These are phyloP conservation scores for Intellagama lesueurii DNA, from an alignment of 2,797 vertebrate genomes.

Conservation along the genomic window DNA sequence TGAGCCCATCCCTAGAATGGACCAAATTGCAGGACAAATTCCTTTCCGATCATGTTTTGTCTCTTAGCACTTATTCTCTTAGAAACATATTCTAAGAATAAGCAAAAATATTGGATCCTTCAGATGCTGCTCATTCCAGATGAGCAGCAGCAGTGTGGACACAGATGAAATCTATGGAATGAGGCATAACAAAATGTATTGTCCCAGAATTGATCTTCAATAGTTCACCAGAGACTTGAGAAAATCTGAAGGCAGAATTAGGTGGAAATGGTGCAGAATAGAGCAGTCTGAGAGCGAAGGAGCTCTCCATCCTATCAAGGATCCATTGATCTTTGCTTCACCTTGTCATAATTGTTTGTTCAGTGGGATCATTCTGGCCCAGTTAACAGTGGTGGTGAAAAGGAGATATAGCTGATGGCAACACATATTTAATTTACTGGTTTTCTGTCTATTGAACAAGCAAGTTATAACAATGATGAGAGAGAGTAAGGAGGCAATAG, in stretches of 20 bases:
- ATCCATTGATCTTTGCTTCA: too few species aligned
- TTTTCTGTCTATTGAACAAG: too few species aligned
- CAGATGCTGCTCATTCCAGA: neutral
- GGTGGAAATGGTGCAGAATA: neutral
- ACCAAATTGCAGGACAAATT: too few species aligned
- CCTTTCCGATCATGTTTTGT: too few species aligned
- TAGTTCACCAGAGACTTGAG: neutral
- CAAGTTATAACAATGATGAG: neutral
- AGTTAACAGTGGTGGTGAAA: too few species aligned
- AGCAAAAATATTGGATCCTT: neutral
- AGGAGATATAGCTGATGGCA: too few species aligned
- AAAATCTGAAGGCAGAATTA: neutral
- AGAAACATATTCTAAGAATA: neutral
- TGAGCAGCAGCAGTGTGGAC: neutral
- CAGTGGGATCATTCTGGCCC: too few species aligned
- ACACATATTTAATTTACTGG: too few species aligned
- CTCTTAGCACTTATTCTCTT: neutral
- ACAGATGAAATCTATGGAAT: neutral
- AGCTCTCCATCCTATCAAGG: too few species aligned
- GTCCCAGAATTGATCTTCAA: neutral
- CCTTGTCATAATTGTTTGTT: too few species aligned
- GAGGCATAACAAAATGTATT: neutral
- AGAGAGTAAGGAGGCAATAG: neutral
- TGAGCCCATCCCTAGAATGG: too few species aligned
- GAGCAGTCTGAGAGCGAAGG: neutral